Conservation (phyloP, 2,797 vertebrate genomes). For the Pangasius djambal region DNA sequence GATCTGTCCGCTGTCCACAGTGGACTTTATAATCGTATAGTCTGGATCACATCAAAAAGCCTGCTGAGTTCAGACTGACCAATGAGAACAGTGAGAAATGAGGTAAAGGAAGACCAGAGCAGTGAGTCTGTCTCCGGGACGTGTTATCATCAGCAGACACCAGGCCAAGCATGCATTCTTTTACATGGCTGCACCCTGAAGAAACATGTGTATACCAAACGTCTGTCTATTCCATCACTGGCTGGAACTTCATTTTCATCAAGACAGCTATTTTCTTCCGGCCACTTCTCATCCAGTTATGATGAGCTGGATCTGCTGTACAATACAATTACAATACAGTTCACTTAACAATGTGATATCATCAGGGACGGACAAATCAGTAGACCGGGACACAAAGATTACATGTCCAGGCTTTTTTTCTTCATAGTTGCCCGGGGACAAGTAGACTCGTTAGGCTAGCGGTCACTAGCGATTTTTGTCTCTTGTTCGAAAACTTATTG, state of each 20-base stretch:
- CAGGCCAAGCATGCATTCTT: conserved; percentile 5
- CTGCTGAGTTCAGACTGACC: neutral
- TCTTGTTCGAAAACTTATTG: neutral
- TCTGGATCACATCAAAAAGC: neutral
- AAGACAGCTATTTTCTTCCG: neutral
- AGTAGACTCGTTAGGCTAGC: too few relatives aligned
- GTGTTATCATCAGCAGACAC: conserved; percentile 7
- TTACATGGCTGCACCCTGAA: neutral
- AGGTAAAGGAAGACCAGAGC: neutral
- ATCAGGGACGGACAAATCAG: conserved; percentile 1
- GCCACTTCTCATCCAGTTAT: neutral
- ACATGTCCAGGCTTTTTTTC: neutral
- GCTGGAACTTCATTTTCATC: conserved; percentile 7
- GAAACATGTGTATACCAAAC: neutral
- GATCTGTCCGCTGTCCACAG: neutral
- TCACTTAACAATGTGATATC: neutral
- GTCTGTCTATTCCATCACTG: neutral
- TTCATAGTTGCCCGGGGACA: neutral
- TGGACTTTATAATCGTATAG: neutral
- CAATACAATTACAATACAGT: neutral
- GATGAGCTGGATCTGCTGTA: neutral
- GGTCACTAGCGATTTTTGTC: neutral
- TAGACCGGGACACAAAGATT: neutral
- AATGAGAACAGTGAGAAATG: conserved; percentile 6
- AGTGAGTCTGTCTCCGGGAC: neutral